Percentiles rank a stretch among this genome's conserved stretches.
These are phyloP conservation scores for Ameiurus melas DNA, from an alignment of 2,113 vertebrate species.

Conservation along the genomic window DNA sequence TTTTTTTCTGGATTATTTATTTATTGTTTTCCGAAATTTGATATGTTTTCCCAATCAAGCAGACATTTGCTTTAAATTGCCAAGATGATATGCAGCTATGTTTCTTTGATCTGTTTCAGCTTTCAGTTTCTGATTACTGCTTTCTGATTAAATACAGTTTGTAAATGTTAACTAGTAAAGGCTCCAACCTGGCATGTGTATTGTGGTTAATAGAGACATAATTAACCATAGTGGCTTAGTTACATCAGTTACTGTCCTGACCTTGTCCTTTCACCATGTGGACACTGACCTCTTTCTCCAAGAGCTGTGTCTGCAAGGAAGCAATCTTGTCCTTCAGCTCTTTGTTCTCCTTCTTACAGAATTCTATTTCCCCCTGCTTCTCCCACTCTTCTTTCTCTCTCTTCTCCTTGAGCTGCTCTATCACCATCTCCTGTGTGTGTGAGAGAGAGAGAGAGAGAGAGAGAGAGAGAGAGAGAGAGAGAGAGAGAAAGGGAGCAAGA, in stretches of 20 bases:
- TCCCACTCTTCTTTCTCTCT: slow-evolving; percentile 87
- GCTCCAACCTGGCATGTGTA: neutral
- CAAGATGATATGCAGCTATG: neutral
- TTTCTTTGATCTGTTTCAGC: neutral
- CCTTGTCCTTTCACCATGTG: neutral
- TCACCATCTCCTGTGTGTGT: slow-evolving; percentile 83
- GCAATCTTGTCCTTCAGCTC: slow-evolving; percentile 89
- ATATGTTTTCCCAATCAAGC: neutral
- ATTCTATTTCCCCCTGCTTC: slow-evolving; percentile 87
- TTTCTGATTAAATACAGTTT: neutral
- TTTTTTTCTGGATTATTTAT: neutral
- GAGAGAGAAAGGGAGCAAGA: slow-evolving; percentile 11
- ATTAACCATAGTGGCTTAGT: neutral
- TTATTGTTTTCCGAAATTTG: neutral
- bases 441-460: neutral
- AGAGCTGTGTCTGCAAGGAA: slow-evolving; percentile 70
- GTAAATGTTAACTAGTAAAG: neutral
- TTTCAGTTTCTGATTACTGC: neutral
- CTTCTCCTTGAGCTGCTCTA: slow-evolving; percentile 92
- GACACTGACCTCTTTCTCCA: slow-evolving; percentile 47
- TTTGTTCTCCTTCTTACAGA: slow-evolving; percentile 91
- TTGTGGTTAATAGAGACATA: neutral
- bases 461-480: slow-evolving; percentile 13
- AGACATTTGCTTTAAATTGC: neutral
- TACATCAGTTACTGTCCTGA: neutral